Conservation (phyloP, 1,140 invertebrate genomes). For the Pseudomyrmex flavicornis region DNA sequence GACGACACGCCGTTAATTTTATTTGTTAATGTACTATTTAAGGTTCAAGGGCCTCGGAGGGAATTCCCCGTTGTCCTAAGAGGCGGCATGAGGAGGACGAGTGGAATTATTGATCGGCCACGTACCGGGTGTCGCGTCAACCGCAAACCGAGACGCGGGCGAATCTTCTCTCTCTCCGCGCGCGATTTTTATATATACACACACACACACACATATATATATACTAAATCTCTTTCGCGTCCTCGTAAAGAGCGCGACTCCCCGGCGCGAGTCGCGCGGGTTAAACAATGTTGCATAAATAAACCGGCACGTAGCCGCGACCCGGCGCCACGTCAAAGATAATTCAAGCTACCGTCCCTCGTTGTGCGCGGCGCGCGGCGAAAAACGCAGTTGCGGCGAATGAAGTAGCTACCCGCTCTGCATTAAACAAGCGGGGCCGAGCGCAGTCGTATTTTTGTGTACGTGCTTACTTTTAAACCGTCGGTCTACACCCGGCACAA, state of each 20-base stretch:
- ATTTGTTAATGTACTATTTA: constrained; percentile 62
- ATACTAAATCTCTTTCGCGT: background rate
- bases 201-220: no score
- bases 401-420: constrained; percentile 18
- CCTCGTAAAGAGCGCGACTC: background rate
- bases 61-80: constrained; percentile 43
- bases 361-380: background rate
- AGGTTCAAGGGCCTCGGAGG: constrained; percentile 41
- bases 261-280: background rate
- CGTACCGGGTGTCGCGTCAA: constrained; percentile 48
- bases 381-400: constrained; percentile 41
- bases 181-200: background rate
- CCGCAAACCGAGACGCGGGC: background rate
- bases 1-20: constrained; percentile 57
- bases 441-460: constrained; percentile 46
- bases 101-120: constrained; percentile 57
- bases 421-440: constrained; percentile 36
- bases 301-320: constrained; percentile 1
- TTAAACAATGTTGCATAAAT: constrained; percentile 41
- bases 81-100: constrained; percentile 35
- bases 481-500: constrained; percentile 13
- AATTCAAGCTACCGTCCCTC: constrained; percentile 21
- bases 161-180: background rate
- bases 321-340: constrained; percentile 21
- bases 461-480: constrained; percentile 36